Percentiles rank a stretch among this genome's conserved stretches.
Conservation (phyloP, 2,888 invertebrate genomes). For the Bimastos eiseni region DNA sequence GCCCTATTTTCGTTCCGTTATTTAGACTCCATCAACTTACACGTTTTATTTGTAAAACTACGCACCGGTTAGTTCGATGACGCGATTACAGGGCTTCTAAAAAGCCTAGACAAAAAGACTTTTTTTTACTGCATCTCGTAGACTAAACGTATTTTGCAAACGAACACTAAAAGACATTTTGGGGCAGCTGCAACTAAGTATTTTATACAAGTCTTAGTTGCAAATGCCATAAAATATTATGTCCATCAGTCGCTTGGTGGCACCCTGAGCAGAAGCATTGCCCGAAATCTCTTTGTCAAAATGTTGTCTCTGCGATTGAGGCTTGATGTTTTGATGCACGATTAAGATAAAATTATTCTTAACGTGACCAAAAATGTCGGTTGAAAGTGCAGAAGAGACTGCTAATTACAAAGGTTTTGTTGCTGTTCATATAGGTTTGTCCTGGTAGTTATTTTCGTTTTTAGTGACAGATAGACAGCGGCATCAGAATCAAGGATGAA, state of each 20-base stretch:
- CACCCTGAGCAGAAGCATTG: neutral
- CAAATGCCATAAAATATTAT: neutral
- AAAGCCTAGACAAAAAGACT: too few species aligned
- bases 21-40: too few species aligned
- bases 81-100: too few species aligned
- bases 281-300: neutral
- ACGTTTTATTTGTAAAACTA: too few species aligned
- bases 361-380: neutral
- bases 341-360: neutral
- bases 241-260: neutral
- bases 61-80: too few species aligned
- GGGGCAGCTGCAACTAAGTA: too few species aligned
- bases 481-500: neutral
- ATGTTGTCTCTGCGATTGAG: neutral
- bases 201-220: too few species aligned
- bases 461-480: neutral
- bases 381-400: too few species aligned
- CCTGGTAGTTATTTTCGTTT: neutral
- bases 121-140: too few species aligned
- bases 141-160: too few species aligned
- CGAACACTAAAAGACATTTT: too few species aligned
- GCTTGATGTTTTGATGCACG: neutral
- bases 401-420: constrained; percentile 22
- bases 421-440: constrained; percentile 29
- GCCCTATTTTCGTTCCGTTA: too few species aligned